Conservation (phyloP, 2,797 vertebrate genomes). For the Liparis tanakae region DNA sequence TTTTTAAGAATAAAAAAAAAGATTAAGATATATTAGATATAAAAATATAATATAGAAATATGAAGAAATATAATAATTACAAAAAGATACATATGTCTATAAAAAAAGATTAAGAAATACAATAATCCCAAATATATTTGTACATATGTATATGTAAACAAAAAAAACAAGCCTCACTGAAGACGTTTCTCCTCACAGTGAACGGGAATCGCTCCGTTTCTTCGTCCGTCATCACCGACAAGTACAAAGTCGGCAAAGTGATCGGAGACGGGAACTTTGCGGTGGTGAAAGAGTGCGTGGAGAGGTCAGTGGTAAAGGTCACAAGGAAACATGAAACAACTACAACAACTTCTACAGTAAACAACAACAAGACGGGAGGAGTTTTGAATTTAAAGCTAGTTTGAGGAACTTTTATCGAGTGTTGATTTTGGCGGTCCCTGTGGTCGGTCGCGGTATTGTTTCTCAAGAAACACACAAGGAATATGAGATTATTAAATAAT, state of each 20-base stretch:
- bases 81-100: too few relatives aligned
- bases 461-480: too few relatives aligned
- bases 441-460: not conserved
- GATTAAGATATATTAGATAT: too few relatives aligned
- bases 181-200: slow-evolving; percentile 71
- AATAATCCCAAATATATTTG: too few relatives aligned
- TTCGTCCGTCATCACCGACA: slow-evolving; percentile 90
- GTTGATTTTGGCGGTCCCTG: not conserved
- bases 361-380: not conserved
- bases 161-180: not conserved
- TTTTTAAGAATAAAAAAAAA: too few relatives aligned
- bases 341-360: too few relatives aligned
- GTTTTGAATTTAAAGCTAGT: not conserved
- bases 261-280: slow-evolving; percentile 98
- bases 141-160: not conserved
- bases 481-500: too few relatives aligned
- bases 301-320: slow-evolving; percentile 79
- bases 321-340: too few relatives aligned
- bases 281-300: slow-evolving; percentile 95
- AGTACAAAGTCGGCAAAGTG: slow-evolving; percentile 95
- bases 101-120: too few relatives aligned
- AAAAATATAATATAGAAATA: too few relatives aligned
- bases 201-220: slow-evolving; percentile 91
- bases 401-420: too few relatives aligned
- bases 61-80: too few relatives aligned